Evolutionary conservation across 2,888 invertebrate genomes (phyloP).

Genomic region (Neoscelio sp.): DNA sequence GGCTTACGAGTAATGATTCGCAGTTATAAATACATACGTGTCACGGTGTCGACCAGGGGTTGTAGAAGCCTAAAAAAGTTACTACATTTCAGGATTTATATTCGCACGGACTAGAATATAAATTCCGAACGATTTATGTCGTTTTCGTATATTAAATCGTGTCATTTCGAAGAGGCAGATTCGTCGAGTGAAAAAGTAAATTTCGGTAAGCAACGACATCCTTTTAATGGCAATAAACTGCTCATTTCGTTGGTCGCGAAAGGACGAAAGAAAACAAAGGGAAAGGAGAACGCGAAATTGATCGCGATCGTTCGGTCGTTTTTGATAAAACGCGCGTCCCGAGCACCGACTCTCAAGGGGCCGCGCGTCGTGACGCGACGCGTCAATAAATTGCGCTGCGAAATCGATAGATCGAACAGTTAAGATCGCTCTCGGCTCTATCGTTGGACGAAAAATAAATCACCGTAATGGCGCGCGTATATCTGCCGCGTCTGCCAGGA

Average conservation of each 20-base stretch:
- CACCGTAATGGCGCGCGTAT: slow-evolving; percentile 70
- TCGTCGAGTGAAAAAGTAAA: neutral
- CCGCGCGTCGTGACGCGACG: slow-evolving; percentile 26
- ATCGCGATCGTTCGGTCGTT: slow-evolving; percentile 15
- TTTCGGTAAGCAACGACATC: neutral
- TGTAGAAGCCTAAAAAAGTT: no score
- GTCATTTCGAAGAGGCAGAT: slow-evolving; percentile 8
- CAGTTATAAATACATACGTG: no score
- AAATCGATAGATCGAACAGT: slow-evolving; percentile 71
- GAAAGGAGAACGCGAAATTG: neutral
- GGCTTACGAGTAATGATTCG: no score
- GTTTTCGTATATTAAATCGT: no score
- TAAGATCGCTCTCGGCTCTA: slow-evolving; percentile 67
- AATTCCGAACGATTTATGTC: no score
- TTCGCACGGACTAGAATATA: no score
- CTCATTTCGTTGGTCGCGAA: slow-evolving; percentile 1
- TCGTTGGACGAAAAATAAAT: slow-evolving; percentile 72
- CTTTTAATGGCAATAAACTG: slow-evolving; percentile 13
- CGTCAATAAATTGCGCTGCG: slow-evolving; percentile 63
- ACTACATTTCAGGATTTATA: no score
- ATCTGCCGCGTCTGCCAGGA: slow-evolving; percentile 69
- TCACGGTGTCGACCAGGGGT: no score
- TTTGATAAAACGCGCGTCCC: slow-evolving; percentile 8
- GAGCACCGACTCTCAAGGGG: slow-evolving; percentile 24
- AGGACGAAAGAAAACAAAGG: slow-evolving; percentile 21